These are phyloP conservation scores for Syngnathus floridae DNA, from an alignment of 2,113 vertebrate genomes.

Conservation along the genomic window DNA sequence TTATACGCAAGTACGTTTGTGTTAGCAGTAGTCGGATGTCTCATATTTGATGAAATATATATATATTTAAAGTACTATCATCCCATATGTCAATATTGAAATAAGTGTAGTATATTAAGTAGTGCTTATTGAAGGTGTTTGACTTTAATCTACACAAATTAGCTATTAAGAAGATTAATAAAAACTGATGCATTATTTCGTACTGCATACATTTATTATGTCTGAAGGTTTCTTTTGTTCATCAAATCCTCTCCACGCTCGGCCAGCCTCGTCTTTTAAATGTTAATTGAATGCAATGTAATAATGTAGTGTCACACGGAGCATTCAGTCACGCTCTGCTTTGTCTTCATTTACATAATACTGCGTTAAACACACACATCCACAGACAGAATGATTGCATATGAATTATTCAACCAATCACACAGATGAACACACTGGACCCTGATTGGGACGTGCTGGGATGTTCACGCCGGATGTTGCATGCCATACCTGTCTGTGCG, in stretches of 20 bases:
- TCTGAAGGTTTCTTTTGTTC: not conserved
- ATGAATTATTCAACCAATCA: constrained; percentile 71
- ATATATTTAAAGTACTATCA: too few species aligned
- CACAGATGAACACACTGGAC: constrained; percentile 54
- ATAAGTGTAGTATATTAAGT: not conserved
- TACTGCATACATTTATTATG: not conserved
- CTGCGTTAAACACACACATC: constrained; percentile 27
- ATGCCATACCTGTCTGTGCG: constrained; percentile 42
- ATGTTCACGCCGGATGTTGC: constrained; percentile 40
- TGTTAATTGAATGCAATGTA: constrained; percentile 22
- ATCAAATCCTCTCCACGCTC: not conserved
- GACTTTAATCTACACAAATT: not conserved
- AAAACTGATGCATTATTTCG: not conserved
- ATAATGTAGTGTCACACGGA: not conserved
- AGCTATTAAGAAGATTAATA: not conserved
- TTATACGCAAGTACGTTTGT: too few species aligned
- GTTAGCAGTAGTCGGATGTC: too few species aligned
- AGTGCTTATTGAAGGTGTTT: not conserved
- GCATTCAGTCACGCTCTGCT: not conserved
- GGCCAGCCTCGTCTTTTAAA: constrained; percentile 19
- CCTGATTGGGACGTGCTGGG: constrained; percentile 59
- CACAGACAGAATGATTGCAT: constrained; percentile 10
- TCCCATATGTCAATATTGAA: not conserved
- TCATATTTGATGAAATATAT: too few species aligned
- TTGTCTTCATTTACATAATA: constrained; percentile 42